Evolutionary conservation across 1,140 invertebrate genomes (phyloP).

Genomic region (Sitodiplosis mosellana): DNA sequence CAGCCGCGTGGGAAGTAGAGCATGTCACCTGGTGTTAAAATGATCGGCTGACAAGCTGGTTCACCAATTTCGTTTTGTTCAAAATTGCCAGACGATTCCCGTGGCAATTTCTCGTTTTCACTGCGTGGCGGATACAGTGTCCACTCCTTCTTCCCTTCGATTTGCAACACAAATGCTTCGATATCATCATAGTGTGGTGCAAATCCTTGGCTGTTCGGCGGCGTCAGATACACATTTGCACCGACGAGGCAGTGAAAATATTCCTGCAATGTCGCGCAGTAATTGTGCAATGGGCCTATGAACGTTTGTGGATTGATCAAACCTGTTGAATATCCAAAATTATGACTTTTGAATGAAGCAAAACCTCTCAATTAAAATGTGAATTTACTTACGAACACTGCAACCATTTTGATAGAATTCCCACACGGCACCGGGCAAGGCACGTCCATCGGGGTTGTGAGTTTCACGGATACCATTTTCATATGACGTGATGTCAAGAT

Average conservation of each 20-base stretch:
- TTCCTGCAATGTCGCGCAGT: constrained; percentile 75
- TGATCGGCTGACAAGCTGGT: constrained; percentile 57
- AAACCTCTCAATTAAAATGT: no score
- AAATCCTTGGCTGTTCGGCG: constrained; percentile 87
- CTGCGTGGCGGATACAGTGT: not conserved
- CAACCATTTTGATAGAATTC: constrained; percentile 80
- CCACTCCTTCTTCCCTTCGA: constrained; percentile 75
- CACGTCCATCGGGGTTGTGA: constrained; percentile 63
- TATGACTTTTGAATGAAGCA: no score
- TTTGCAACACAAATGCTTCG: constrained; percentile 91
- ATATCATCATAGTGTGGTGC: constrained; percentile 98
- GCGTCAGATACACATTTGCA: constrained; percentile 90
- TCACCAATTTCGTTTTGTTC: constrained; percentile 53
- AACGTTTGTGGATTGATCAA: constrained; percentile 90
- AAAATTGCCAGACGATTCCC: constrained; percentile 71
- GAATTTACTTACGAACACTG: constrained; percentile 45
- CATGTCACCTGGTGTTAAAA: constrained; percentile 72
- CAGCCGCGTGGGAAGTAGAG: constrained; percentile 84
- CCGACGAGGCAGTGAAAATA: constrained; percentile 86
- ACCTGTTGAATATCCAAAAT: no score
- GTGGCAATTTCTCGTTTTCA: constrained; percentile 47
- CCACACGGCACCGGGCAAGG: constrained; percentile 64
- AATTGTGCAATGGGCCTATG: constrained; percentile 35
- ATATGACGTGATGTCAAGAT: constrained; percentile 84
- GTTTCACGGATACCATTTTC: constrained; percentile 60